phyloP scores from a whole-genome alignment of 2,113 vertebrate genomes.

The Forbesichthys agassizii region DNA sequence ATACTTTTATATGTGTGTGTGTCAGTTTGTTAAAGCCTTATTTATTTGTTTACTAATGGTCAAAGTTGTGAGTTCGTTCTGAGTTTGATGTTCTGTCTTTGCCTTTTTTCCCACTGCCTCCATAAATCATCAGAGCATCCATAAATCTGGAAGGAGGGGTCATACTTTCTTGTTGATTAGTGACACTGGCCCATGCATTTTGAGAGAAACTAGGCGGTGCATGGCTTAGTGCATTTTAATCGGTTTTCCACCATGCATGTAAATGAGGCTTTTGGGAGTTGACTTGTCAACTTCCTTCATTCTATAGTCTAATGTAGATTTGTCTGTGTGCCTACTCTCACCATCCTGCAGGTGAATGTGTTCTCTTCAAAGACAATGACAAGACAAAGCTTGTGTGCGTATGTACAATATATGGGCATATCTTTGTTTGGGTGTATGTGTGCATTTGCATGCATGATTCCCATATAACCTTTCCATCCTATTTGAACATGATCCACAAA shows the following conservation, averaged over 20 bases:
- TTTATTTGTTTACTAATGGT: constrained; percentile 76
- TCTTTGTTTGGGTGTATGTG: not conserved
- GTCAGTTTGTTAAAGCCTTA: constrained; percentile 74
- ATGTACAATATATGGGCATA: not conserved
- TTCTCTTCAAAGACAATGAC: not conserved
- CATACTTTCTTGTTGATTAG: constrained; percentile 25
- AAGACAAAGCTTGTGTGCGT: constrained; percentile 4
- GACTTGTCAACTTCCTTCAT: constrained; percentile 38
- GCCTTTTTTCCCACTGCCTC: constrained; percentile 50
- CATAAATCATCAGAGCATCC: no score
- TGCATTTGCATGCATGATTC: not conserved
- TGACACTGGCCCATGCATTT: constrained; percentile 11
- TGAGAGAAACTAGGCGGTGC: not conserved
- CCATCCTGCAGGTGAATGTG: constrained; percentile 24
- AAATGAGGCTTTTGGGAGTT: constrained; percentile 34
- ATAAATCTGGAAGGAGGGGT: no score
- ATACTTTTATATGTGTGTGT: constrained; percentile 42
- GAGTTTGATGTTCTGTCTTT: constrained; percentile 61
- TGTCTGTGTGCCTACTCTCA: constrained; percentile 54
- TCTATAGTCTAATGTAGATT: constrained; percentile 27
- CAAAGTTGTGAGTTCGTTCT: constrained; percentile 37
- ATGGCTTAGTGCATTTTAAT: constrained; percentile 1
- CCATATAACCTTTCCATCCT: not conserved
- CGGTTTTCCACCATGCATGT: constrained; percentile 41
- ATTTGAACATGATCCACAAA: not conserved